Base-by-base conservation (phyloP, 2,888 invertebrate genomes). In the Ichneumon xanthorius region DNA sequence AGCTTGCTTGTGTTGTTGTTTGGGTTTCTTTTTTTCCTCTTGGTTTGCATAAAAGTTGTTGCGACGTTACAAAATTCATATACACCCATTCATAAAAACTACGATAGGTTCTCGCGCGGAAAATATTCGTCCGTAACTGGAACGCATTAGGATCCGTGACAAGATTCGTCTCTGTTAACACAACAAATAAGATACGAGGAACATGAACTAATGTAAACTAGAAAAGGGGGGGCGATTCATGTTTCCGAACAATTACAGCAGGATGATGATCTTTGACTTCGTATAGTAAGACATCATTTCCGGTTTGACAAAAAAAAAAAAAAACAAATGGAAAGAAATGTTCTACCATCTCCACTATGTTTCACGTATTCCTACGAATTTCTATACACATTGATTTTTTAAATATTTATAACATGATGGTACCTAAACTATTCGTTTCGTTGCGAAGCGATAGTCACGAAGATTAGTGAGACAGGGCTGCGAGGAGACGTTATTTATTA, bases 361-460 rank as follows among this genome's bases (percentile, higher is more conserved):
- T 72, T 68, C 77, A 78, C 76, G 61, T 50, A 78, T 78, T 53
- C 61, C 84, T 84, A 84, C 33, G 53, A 78, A 73, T 70, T 81
- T 81, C 81, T 84, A 84, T 81, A 81, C 81, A 84, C 78, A 78
- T 63, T 58, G 77, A 77, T 80, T 81, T 77, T 63, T 63, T 77
- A 58, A 58, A 73, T 78, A 65, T 77, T 63, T 80, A 63, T 58
- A 76, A 65, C 48, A 73, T 30, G 76, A 80, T 80, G 65, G 53
- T 72, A 73, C 76, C 45, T 84, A 84, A 37, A 80, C 68, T 80
- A 70, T 78, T 26, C 58, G 72, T 77, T 72, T 58, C 67, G 65
- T 71, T 61, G 80, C 76, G 55, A 80, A 68, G 71, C 80, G 76
- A 80, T 58, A 84, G 80, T 61, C 77, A 53, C 80, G 65, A 80